phyloP scores from a whole-genome alignment of 2,888 invertebrate genomes.

The Synergus umbraculus region DNA sequence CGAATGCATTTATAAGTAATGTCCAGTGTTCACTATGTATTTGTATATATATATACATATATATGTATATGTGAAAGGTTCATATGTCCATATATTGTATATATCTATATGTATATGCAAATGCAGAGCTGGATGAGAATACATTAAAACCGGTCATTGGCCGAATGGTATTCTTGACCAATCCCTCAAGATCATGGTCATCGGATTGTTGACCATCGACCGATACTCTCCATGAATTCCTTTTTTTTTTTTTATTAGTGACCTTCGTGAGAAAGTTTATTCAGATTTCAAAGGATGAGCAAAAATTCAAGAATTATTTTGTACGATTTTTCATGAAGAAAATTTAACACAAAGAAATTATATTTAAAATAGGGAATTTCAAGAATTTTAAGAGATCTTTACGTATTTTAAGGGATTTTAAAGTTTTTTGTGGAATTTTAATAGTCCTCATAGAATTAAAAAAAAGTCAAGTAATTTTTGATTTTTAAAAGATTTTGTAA shows the following conservation, averaged over 20 bases:
- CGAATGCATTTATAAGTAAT: conserved; percentile 12
- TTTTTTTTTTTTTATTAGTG: conserved; percentile 23
- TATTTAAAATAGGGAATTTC: background rate
- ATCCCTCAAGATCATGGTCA: conserved; percentile 71
- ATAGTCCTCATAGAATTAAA: too few relatives aligned
- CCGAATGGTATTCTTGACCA: conserved; percentile 66
- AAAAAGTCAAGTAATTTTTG: too few relatives aligned
- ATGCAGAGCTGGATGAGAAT: conserved; percentile 42
- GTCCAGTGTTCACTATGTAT: background rate
- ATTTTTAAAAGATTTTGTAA: too few relatives aligned
- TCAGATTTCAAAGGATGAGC: background rate
- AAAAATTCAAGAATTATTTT: background rate
- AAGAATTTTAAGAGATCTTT: too few relatives aligned
- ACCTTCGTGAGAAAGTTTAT: conserved; percentile 40
- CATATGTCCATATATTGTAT: conserved; percentile 45
- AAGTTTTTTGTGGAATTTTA: too few relatives aligned
- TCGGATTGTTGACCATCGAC: conserved; percentile 53
- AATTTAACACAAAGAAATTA: background rate
- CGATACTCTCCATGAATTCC: conserved; percentile 45
- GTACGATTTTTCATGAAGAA: background rate
- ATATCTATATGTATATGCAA: conserved; percentile 41
- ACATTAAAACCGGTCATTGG: conserved; percentile 71
- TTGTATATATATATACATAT: background rate
- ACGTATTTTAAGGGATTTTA: too few relatives aligned
- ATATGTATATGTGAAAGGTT: conserved; percentile 47